Conservation (phyloP, 1,140 invertebrate genomes). For the Trachymyrmex septentrionalis region DNA sequence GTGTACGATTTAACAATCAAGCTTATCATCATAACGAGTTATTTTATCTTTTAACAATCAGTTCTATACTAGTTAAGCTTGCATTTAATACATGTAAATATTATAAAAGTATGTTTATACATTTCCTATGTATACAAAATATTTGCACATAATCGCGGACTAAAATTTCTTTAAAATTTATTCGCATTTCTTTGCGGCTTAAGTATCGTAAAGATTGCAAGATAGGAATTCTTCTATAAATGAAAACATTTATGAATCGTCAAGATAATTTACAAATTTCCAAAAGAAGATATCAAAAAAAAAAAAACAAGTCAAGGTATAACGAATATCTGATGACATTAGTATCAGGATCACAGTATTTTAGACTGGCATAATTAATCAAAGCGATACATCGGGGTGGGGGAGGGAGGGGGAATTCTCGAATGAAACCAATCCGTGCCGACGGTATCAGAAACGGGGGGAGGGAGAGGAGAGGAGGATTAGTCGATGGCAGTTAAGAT, state of each 20-base stretch:
- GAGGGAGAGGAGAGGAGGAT: no score
- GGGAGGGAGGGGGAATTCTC: not conserved
- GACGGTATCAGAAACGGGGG: slow-evolving; percentile 3
- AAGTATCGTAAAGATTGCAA: slow-evolving; percentile 13
- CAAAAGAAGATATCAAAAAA: not conserved
- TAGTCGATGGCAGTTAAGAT: slow-evolving; percentile 39
- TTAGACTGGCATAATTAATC: slow-evolving; percentile 40
- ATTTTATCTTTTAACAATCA: slow-evolving; percentile 12
- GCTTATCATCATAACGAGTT: slow-evolving; percentile 39
- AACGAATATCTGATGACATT: not conserved
- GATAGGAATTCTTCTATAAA: not conserved
- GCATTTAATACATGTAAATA: not conserved
- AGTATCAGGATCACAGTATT: slow-evolving; percentile 7
- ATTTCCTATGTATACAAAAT: not conserved
- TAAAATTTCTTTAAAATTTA: slow-evolving; percentile 8
- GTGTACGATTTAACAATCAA: slow-evolving; percentile 34
- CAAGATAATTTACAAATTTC: not conserved
- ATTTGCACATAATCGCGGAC: not conserved
- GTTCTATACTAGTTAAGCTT: slow-evolving; percentile 7
- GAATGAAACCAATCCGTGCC: slow-evolving; percentile 17
- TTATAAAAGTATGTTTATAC: not conserved
- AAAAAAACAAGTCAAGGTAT: not conserved
- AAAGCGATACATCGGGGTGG: not conserved
- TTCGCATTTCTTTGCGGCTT: not conserved
- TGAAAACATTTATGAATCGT: not conserved